Percentiles rank a stretch among this genome's conserved stretches.
phyloP scores from a whole-genome alignment of 2,113 vertebrate genomes.

The Monopterus albus region DNA sequence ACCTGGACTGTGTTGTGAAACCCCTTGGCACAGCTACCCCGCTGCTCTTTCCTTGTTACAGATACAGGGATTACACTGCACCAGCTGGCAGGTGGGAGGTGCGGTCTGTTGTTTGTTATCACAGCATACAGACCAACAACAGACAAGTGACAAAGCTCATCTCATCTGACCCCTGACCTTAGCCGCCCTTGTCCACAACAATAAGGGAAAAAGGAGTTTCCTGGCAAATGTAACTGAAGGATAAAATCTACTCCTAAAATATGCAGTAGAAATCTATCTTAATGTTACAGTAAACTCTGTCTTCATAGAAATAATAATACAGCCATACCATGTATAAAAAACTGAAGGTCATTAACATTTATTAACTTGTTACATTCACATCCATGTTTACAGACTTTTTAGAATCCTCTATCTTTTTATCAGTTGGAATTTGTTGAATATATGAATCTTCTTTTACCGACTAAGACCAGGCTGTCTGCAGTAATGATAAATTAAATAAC shows the following conservation, averaged over 20 bases:
- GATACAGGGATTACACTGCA: slow-evolving; percentile 30
- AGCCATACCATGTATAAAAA: neutral
- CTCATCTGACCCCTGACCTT: slow-evolving; percentile 37
- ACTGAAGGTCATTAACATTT: neutral
- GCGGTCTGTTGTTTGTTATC: slow-evolving; percentile 52
- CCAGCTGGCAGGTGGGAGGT: slow-evolving; percentile 40
- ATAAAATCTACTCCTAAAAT: neutral
- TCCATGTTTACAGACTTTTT: neutral
- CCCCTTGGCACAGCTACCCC: slow-evolving; percentile 4
- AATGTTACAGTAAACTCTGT: neutral
- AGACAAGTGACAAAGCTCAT: neutral
- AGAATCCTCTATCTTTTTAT: neutral
- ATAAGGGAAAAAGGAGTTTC: slow-evolving; percentile 57
- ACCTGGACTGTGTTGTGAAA: neutral
- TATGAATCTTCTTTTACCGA: neutral
- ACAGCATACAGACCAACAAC: slow-evolving; percentile 1
- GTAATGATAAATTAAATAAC: neutral
- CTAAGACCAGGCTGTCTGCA: neutral
- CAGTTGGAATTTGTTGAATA: neutral
- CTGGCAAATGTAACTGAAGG: slow-evolving; percentile 54
- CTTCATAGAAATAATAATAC: neutral
- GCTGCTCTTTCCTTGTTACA: slow-evolving; percentile 1
- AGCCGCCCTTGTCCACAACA: neutral
- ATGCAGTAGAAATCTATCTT: no score
- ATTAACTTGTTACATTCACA: neutral